Base-by-base conservation (phyloP, 2,888 invertebrate species). In the Podotricha telesiphe region DNA sequence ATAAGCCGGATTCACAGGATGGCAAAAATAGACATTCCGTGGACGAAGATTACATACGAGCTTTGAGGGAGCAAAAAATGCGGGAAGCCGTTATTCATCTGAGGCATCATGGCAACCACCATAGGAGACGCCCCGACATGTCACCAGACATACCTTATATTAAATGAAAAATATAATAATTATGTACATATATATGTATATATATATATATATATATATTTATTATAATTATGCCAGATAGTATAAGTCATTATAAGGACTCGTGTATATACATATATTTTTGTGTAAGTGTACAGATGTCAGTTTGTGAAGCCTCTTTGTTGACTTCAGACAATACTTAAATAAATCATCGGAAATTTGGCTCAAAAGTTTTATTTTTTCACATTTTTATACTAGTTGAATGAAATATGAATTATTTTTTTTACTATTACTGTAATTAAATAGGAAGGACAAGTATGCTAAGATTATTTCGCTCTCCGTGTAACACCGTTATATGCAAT, bases 61-160 rank as follows among this genome's bases (percentile, higher is more conserved):
- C 81, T 68, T 79, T 93, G 80, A 81, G 91, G 75, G 85, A 90
- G 75, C 91, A 91, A 77, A 91, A 86, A 82, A 89, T 88, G 87
- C 81, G 86, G 74, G 90, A 91, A 73, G 82, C 89, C 1, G 82
- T 88, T 67, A 90, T 92, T 77, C 93, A 91, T 80, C 82, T 93
- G 77, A 84, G 93, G 78, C 93, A 93, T 74, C 91, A 91, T 74
- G 91, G 91, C 48, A 77, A 81, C 19, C 93, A 91, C 74, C 92
- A 89, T 73, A 84, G 88, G 7, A 84, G 88, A 76, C 91, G 88
- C 78, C 82, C 86, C 11, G 91, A 91, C 65, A 77, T 78, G 15
- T 76, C 87, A 20, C 88, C 89, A 20, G 87, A 89, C 73, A 80
- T 85, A 76, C 88, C 90, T 58, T 91, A 89, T 75, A 90, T 89